A percentile compares a stretch with the other conserved stretches of the same genome.
phyloP scores from a whole-genome alignment of 2,113 vertebrate species.

The Caloenas nicobarica region DNA sequence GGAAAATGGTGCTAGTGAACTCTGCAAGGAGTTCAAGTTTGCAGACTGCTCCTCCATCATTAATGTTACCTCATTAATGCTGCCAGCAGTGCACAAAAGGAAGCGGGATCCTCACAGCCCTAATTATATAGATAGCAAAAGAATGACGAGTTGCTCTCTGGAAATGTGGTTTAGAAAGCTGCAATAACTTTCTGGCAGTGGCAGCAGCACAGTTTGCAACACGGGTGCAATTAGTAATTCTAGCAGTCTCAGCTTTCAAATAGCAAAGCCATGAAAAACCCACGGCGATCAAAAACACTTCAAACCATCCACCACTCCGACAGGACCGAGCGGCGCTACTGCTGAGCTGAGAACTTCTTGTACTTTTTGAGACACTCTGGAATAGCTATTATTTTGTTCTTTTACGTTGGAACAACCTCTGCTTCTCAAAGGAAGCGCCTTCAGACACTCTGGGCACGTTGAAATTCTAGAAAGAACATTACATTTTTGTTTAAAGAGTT shows the following conservation, averaged over 20 bases:
- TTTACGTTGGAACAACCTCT: neutral
- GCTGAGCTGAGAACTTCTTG: conserved; percentile 5
- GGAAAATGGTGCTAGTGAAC: neutral
- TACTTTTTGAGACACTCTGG: neutral
- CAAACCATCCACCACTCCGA: neutral
- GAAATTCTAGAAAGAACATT: neutral
- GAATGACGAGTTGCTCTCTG: neutral
- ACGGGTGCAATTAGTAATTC: neutral
- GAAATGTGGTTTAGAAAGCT: neutral
- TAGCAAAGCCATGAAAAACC: neutral
- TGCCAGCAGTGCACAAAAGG: neutral
- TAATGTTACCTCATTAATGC: neutral
- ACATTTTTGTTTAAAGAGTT: neutral
- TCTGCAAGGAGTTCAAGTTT: neutral
- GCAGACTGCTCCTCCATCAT: neutral
- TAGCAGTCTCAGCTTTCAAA: neutral
- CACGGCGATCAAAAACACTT: neutral
- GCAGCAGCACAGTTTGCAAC: neutral
- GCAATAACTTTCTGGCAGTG: neutral
- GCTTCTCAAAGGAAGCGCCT: neutral
- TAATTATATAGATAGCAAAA: neutral
- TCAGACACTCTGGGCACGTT: neutral
- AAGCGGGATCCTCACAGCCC: neutral
- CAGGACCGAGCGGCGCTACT: neutral
- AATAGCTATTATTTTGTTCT: neutral